A percentile compares a stretch with the other conserved stretches of the same genome.
Evolutionary conservation across 2,113 vertebrate genomes (phyloP).

Genomic region (Oreochromis tanganicae): DNA sequence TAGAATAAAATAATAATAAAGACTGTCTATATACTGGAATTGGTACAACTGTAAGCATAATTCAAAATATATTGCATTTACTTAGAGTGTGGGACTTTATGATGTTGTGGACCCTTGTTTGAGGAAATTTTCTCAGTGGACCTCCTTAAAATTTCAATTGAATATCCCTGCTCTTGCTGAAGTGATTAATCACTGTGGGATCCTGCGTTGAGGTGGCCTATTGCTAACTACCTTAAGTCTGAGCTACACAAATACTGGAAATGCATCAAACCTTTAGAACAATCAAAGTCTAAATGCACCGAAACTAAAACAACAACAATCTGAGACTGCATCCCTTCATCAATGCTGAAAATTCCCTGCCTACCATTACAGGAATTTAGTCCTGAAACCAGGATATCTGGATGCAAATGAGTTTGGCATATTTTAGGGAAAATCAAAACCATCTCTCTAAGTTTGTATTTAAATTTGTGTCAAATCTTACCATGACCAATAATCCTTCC

Average conservation of each 20-base stretch:
- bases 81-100: neutral
- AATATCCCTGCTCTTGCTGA: neutral
- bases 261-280: neutral
- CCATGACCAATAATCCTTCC: neutral
- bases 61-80: neutral
- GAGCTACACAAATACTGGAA: neutral
- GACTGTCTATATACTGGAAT: neutral
- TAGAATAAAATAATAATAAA: neutral
- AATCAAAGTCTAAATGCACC: neutral
- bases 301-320: neutral
- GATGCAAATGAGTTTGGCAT: neutral
- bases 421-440: neutral
- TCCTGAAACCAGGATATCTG: neutral
- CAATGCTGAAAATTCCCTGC: neutral
- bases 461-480: neutral
- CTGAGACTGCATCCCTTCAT: neutral
- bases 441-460: neutral
- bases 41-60: neutral
- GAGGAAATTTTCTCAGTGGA: neutral
- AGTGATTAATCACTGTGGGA: neutral
- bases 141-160: neutral
- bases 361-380: neutral
- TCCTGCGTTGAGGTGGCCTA: fast-evolving
- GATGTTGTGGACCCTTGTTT: neutral
- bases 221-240: neutral